These are phyloP conservation scores for Neoitamus cyanurus DNA, from an alignment of 2,888 invertebrate species.

Conservation along the genomic window DNA sequence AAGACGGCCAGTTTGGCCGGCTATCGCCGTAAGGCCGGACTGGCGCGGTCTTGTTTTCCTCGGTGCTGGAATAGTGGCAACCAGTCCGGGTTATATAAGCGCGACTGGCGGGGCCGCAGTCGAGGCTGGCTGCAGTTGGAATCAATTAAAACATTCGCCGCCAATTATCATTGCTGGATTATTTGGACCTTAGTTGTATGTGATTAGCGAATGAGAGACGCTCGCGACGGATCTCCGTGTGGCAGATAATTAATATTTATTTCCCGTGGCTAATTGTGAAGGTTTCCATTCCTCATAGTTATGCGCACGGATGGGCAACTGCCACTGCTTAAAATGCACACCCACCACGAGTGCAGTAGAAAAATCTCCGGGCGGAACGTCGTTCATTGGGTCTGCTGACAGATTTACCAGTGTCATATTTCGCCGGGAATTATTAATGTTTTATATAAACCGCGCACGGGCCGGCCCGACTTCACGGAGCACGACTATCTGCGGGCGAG, in stretches of 20 bases:
- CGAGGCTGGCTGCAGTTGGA: background rate
- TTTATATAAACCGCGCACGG: background rate
- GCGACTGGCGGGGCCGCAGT: background rate
- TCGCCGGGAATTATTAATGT: background rate
- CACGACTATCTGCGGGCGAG: background rate
- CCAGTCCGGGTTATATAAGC: background rate
- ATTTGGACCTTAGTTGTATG: background rate
- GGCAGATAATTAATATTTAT: slow-evolving; percentile 31
- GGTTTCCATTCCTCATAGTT: slow-evolving; percentile 25
- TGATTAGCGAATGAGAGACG: background rate
- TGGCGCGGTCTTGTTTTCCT: slow-evolving; percentile 1
- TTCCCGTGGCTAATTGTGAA: slow-evolving; percentile 14
- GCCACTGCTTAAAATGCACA: background rate
- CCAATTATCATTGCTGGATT: slow-evolving; percentile 15
- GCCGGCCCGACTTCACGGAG: background rate
- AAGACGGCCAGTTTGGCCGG: slow-evolving; percentile 21
- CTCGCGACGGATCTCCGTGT: background rate
- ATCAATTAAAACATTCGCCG: slow-evolving; percentile 6
- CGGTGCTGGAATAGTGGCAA: slow-evolving; percentile 17
- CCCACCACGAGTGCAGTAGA: background rate
- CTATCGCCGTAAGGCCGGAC: background rate
- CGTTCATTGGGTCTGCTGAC: background rate
- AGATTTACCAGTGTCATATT: background rate
- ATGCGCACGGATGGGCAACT: background rate
- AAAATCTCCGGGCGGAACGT: background rate